Base-by-base conservation (phyloP, 1,140 invertebrate genomes). In the Bombus huntii region DNA sequence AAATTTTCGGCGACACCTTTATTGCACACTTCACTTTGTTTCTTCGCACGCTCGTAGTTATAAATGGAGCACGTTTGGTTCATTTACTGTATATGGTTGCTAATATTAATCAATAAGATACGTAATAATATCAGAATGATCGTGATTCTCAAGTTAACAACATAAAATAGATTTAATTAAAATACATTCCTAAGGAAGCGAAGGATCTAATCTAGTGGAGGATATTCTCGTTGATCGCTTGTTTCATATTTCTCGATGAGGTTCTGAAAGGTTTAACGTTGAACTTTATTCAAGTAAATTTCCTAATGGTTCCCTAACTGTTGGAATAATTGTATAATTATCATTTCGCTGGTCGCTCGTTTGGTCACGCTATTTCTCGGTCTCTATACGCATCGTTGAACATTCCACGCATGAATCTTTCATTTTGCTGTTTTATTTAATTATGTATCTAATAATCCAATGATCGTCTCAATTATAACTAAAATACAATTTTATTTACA, bases 1-100 rank as follows among this genome's bases (percentile, higher is more conserved):
- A 82, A 82, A 82, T 82, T 82, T 74, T 65, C 22, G 57, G 25
- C 31, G 22, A 53, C 39, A 37, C 80, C n/a, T 74, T 82, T 82
- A 82, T 82, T 65, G 71, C 57, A 31, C 72, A 28, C 22, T 65
- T 82, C n/a, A 44, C n/a, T 62, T 34, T 57, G 42, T 37, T 81
- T 65, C 70, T 62, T 65, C 22, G 34, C 10, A 62, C 47, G 68
- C 42, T 15, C 28, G 34, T 12, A 25, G 18, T 81, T 42, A 59
- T 72, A 22, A 81, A 81, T 59, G 66, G 31, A 18, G 1, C 6
- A n/a, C 31, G 28, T 37, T 73, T 8, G 5, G 37, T 71, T 81
- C 34, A 12, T 31, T 68, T 22, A n/a, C 65, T 31, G 2, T 3
- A 1, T 12, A 28, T 13, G 22, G 0, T 22, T 12, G 9, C 42